These are phyloP conservation scores for Halictus quadricinctus DNA, from an alignment of 2,888 invertebrate genomes.

Conservation along the genomic window DNA sequence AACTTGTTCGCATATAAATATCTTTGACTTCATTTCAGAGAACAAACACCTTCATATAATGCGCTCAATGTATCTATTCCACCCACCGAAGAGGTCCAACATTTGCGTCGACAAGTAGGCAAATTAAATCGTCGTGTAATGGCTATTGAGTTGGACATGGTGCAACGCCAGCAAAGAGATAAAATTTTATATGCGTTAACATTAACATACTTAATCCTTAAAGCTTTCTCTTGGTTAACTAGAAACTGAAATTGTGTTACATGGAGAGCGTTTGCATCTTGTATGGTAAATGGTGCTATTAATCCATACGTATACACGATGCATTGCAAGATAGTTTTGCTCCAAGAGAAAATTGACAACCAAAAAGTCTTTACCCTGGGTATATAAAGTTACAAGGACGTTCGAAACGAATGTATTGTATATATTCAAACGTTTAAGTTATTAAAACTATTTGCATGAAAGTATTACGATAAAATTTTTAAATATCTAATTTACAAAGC, in stretches of 20 bases:
- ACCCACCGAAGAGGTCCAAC: slow-evolving; percentile 90
- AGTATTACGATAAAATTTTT: slow-evolving; percentile 27
- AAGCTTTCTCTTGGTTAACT: slow-evolving; percentile 92
- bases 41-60: slow-evolving; percentile 86
- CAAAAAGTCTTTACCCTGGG: slow-evolving; percentile 63
- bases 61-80: slow-evolving; percentile 77
- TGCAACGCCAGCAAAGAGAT: slow-evolving; percentile 93
- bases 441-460: not conserved
- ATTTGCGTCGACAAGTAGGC: slow-evolving; percentile 92
- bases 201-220: slow-evolving; percentile 92
- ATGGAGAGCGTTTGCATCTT: slow-evolving; percentile 35
- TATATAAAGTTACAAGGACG: slow-evolving; percentile 35
- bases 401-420: slow-evolving; percentile 43
- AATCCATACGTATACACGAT: slow-evolving; percentile 44
- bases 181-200: slow-evolving; percentile 93
- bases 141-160: slow-evolving; percentile 93
- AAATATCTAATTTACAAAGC: slow-evolving; percentile 20
- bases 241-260: slow-evolving; percentile 82
- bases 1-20: not conserved
- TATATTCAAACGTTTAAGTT: slow-evolving; percentile 49
- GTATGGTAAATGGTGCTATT: slow-evolving; percentile 61
- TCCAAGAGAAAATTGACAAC: slow-evolving; percentile 61
- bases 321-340: slow-evolving; percentile 51
- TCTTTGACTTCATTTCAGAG: slow-evolving; percentile 82
- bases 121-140: slow-evolving; percentile 94